A percentile compares a stretch with the other conserved stretches of the same genome.
Conservation (phyloP, 2,797 vertebrate species). For the Halcyon badia region DNA sequence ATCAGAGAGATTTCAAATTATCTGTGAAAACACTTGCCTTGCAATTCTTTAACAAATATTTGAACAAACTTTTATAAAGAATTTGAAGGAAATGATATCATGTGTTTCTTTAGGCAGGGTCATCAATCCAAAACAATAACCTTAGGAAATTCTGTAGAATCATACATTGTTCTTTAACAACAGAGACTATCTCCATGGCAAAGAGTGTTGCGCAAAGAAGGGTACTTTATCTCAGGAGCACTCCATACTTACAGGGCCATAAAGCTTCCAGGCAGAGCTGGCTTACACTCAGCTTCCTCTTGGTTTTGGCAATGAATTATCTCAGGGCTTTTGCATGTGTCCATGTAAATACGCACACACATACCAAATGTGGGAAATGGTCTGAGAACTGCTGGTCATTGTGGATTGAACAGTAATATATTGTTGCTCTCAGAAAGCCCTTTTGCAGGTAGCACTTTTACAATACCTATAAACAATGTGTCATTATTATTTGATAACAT, state of each 20-base stretch:
- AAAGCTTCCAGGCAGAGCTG: background rate
- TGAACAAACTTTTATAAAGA: conserved; percentile 1
- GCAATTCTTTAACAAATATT: conserved; percentile 28
- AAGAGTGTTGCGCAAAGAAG: background rate
- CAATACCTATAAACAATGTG: background rate
- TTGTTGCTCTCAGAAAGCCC: background rate
- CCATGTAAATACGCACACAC: rapidly evolving
- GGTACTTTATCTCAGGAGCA: background rate
- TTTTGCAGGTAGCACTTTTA: background rate
- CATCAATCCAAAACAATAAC: background rate
- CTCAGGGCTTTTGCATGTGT: background rate
- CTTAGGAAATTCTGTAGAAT: background rate
- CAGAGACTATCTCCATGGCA: background rate
- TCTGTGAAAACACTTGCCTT: conserved; percentile 23
- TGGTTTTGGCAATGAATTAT: background rate
- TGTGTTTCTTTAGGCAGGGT: conserved; percentile 19
- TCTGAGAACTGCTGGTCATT: background rate
- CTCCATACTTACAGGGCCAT: background rate
- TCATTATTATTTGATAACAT: background rate
- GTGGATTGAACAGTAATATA: background rate
- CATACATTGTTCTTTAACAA: background rate
- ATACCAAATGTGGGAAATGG: background rate
- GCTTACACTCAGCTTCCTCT: background rate
- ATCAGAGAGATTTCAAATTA: conserved; percentile 46
- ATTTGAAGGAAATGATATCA: conserved; percentile 17